phyloP scores from a whole-genome alignment of 2,888 invertebrate genomes.

The Dicyrtomina minuta region DNA sequence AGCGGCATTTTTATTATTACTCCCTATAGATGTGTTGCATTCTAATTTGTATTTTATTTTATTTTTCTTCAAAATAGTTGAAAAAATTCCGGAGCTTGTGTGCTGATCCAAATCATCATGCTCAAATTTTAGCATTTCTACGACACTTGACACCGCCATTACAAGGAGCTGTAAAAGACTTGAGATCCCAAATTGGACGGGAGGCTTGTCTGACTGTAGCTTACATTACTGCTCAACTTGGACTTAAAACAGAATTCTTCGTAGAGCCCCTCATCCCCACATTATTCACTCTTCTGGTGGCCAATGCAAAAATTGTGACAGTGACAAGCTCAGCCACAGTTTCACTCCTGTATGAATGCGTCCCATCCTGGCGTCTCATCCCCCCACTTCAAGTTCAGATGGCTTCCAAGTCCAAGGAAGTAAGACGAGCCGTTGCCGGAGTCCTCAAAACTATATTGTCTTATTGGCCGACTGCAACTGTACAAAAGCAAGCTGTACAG shows the following conservation, averaged over 20 bases:
- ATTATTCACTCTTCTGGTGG: slow-evolving; percentile 87
- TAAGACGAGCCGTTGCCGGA: slow-evolving; percentile 76
- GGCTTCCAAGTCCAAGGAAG: slow-evolving; percentile 88
- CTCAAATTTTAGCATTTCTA: slow-evolving; percentile 48
- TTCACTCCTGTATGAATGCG: slow-evolving; percentile 46
- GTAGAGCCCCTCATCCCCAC: slow-evolving; percentile 78
- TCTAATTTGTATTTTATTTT: slow-evolving; percentile 9
- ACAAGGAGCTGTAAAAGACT: slow-evolving; percentile 50
- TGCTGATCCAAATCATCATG: slow-evolving; percentile 47
- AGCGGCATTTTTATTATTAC: background rate
- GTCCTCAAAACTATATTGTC: slow-evolving; percentile 79
- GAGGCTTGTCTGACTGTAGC: slow-evolving; percentile 95
- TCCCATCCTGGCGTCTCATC: slow-evolving; percentile 73
- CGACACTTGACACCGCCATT: slow-evolving; percentile 50
- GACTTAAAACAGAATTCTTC: slow-evolving; percentile 80
- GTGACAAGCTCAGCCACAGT: slow-evolving; percentile 42
- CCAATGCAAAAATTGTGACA: slow-evolving; percentile 82
- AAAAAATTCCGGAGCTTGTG: slow-evolving; percentile 51
- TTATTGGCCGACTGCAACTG: slow-evolving; percentile 78
- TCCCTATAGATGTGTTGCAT: background rate
- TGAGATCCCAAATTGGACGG: slow-evolving; percentile 82
- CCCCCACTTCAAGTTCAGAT: slow-evolving; percentile 76
- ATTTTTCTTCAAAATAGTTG: slow-evolving; percentile 35
- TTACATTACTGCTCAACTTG: slow-evolving; percentile 81
- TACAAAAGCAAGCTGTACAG: slow-evolving; percentile 76